Percentiles rank a stretch among this genome's conserved stretches.
Evolutionary conservation across 1,140 invertebrate genomes (phyloP).

Genomic region (Phthorimaea operculella): DNA sequence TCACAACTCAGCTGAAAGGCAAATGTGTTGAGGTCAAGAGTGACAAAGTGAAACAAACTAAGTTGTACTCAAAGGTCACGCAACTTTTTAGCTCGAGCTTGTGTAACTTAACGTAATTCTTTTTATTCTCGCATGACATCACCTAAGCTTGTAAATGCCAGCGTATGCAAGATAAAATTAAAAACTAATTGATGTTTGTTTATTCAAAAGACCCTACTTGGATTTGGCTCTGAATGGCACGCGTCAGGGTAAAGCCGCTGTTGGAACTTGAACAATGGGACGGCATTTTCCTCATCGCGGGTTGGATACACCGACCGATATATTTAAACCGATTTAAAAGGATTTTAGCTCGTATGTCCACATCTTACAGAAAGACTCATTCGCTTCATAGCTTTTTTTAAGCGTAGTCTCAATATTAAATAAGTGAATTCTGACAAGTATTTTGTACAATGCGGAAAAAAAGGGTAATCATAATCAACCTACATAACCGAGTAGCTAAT

Average conservation of each 20-base stretch:
- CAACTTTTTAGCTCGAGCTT: not conserved
- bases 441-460: no score
- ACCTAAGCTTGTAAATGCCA: not conserved
- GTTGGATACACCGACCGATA: not conserved
- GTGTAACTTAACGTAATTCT: not conserved
- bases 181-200: not conserved
- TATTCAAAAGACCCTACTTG: no score
- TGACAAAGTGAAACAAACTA: not conserved
- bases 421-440: no score
- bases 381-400: no score
- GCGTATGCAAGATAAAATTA: not conserved
- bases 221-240: not conserved
- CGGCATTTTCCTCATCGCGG: not conserved
- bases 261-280: not conserved
- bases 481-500: no score
- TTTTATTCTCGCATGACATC: not conserved
- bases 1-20: not conserved
- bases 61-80: not conserved
- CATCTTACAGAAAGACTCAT: no score
- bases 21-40: not conserved
- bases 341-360: no score
- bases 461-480: no score
- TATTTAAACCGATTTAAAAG: no score
- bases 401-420: no score
- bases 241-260: not conserved